These are phyloP conservation scores for Cuculus canorus DNA, from an alignment of 2,797 vertebrate species.

Conservation along the genomic window DNA sequence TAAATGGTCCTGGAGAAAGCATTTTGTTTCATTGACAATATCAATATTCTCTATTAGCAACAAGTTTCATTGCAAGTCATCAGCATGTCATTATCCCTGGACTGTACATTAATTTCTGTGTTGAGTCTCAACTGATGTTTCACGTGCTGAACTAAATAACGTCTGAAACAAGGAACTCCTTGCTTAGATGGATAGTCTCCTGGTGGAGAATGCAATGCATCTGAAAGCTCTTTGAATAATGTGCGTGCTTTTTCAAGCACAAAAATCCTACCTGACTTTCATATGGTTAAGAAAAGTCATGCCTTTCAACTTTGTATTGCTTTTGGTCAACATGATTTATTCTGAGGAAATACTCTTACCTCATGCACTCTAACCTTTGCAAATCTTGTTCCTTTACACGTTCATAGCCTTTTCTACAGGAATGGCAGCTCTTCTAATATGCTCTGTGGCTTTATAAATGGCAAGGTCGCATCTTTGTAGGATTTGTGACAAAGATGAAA, in stretches of 20 bases:
- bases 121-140: neutral
- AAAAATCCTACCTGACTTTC: neutral
- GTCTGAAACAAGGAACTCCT: neutral
- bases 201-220: neutral
- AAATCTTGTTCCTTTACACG: neutral
- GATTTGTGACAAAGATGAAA: slow-evolving; percentile 25
- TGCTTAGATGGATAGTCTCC: neutral
- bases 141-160: neutral
- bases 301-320: neutral
- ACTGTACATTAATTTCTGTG: neutral
- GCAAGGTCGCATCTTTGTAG: neutral
- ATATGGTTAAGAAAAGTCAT: neutral
- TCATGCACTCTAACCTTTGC: neutral
- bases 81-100: neutral
- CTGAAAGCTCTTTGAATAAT: neutral
- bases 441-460: neutral
- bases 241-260: neutral
- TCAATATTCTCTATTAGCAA: neutral
- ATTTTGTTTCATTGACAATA: neutral
- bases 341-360: neutral
- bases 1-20: neutral
- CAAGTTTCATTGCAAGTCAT: neutral
- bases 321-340: neutral
- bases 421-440: neutral
- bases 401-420: neutral